Evolutionary conservation across 2,113 vertebrate genomes (phyloP), one percentile per base, ranked within the genome.

Genomic region (Syngnathus floridae): DNA sequence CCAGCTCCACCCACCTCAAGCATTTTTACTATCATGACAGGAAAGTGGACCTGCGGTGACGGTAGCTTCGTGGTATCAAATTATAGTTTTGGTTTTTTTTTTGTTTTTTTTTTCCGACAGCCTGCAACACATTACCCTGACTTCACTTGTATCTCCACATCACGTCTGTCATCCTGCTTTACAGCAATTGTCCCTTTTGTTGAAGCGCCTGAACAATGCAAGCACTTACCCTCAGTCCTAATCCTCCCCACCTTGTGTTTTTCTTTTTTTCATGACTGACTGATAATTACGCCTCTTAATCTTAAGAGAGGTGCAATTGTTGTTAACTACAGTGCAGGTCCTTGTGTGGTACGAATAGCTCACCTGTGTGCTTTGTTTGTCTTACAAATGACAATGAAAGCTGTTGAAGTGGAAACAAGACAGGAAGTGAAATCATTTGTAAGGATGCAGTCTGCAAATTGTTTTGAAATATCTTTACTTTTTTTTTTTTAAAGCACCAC

Each of bases 331-430:
- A 88, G 87, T 78, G 88, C 82, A 77, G 84, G 69, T 88, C 88
- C 88, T 92, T 92, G 90, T 92, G 83, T 71, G 58, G 68, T 77
- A 69, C 67, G 73, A 72, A 84, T 82, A 82, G 81, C 74, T 88
- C 76, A 88, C 83, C 81, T 87, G 74, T 87, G 91, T 88, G 78
- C 76, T 88, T 90, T 91, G 88, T 91, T 87, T 88, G 87, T 77
- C 70, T 80, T 79, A 82, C 78, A 72, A 67, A 78, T 87, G 85
- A 88, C 90, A 91, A 92, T 91, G 87, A 90, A 88, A 89, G 84
- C 67, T 67, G 21, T 65, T 59, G 82, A 73, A 72, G 41, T 73
- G 66, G 78, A 81, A 74, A 80, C 66, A 74, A 51, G 74, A 77
- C 62, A 67, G 72, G 72, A 78, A 81, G 45, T 63, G 1, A 35